Conservation (phyloP, 37 sponge, comb jelly and placozoan genomes). For the Theonella swinhoei region DNA sequence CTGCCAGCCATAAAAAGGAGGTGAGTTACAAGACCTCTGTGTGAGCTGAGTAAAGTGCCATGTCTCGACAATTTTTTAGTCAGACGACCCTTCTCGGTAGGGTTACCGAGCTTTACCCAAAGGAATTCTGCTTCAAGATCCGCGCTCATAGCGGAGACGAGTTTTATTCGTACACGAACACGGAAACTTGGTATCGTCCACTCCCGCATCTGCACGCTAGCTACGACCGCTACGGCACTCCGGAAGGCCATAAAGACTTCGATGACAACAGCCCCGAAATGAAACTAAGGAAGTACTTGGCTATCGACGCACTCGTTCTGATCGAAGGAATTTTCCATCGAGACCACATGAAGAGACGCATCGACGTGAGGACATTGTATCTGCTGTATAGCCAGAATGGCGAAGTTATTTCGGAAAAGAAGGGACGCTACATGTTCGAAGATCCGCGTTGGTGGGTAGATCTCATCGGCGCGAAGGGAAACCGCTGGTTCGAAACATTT, state of each 20-base stretch:
- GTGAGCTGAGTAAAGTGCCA: neutral
- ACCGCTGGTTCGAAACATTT: constrained; percentile 13
- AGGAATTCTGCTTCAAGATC: constrained; percentile 24
- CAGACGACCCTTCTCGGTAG: constrained; percentile 9
- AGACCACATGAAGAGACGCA: neutral
- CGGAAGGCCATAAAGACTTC: neutral
- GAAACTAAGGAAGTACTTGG: constrained; percentile 5
- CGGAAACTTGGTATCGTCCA: constrained; percentile 13
- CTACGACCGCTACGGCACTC: constrained; percentile 17
- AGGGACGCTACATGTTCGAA: constrained; percentile 21
- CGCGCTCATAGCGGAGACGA: constrained; percentile 16
- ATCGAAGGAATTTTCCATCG: constrained; percentile 17
- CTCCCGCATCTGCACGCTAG: constrained; percentile 12
- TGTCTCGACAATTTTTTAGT: constrained; percentile 16
- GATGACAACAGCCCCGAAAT: neutral
- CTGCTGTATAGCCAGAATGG: constrained; percentile 26
- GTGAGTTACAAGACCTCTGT: too few relatives aligned
- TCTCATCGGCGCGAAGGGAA: constrained; percentile 16
- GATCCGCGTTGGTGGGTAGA: constrained; percentile 25
- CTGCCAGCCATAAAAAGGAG: too few relatives aligned
- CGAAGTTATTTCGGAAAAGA: constrained; percentile 1
- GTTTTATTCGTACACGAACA: constrained; percentile 14
- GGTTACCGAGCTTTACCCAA: constrained; percentile 9
- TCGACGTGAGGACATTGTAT: constrained; percentile 11
- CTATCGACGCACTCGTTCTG: constrained; percentile 17